Evolutionary conservation across 2,797 vertebrate species (phyloP), one percentile per base, ranked within the genome.

Genomic region (Hypotaenidia okinawae): DNA sequence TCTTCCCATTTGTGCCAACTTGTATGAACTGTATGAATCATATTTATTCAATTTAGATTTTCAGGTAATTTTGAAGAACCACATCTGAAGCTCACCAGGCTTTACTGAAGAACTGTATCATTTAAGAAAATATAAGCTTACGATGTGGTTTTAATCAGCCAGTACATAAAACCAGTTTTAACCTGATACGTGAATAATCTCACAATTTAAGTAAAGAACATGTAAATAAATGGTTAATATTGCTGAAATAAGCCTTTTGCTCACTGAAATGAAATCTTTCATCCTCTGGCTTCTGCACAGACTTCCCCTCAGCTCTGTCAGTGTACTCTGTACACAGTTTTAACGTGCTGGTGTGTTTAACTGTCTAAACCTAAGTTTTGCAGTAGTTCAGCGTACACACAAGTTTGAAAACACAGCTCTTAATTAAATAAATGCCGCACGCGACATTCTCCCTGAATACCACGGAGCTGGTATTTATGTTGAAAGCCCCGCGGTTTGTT

Each of bases 331-430:
- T 11, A 12, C 67, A 11, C 82, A 63, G 12, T 80, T 78, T 77
- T 87, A 62, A 93, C 12, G 9, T 89, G 24, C 18, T 70, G 28
- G 3, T 64, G 47, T 45, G 64, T 67, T 95, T 76, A 88, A 51
- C 66, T 90, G 32, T 57, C 57, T 94, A 90, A 96, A 93, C 32
- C 3, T 73, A n/a, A 87, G 79, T 96, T 91, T 93, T 90, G 80
- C 39, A n/a, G 39, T 79, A 49, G 24, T 73, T 76, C 19, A 37
- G 18, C 15, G 11, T 32, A 82, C 16, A 12, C 32, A 47, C 9
- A 49, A 88, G 11, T 84, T 95, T 95, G 72, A 82, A 97, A 97
- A 94, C 82, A 80, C 63, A 89, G 69, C 58, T 96, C 43, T 93
- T 89, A 93, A 91, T 95, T 93, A 87, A 88, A 90, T 94, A 89